Percentiles rank a stretch among this genome's conserved stretches.
Conservation (phyloP, 2,797 vertebrate species). For the Hozukius guyotensis region DNA sequence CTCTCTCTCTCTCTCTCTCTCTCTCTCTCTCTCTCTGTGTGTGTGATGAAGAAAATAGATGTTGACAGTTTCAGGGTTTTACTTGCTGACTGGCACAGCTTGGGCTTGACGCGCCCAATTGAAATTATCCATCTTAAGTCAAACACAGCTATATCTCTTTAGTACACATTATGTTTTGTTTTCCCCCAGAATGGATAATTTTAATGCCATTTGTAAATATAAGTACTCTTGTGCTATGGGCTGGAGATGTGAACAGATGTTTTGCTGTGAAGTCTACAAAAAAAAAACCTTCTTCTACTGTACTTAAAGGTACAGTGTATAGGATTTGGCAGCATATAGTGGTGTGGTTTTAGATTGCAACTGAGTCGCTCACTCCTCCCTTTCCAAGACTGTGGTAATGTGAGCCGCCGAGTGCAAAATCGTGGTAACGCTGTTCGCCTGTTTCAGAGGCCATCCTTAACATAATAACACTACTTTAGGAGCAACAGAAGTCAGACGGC, state of each 20-base stretch:
- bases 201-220: neutral
- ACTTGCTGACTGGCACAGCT: constrained; percentile 49
- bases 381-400: too few species aligned
- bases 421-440: too few species aligned
- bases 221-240: neutral
- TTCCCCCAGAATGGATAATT: neutral
- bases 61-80: constrained; percentile 60
- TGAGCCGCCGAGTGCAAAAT: too few species aligned
- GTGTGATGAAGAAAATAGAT: constrained; percentile 58
- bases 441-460: too few species aligned
- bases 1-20: neutral
- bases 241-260: neutral
- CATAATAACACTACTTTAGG: too few species aligned
- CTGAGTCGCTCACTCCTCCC: too few species aligned
- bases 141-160: constrained; percentile 14
- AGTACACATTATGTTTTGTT: neutral
- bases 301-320: neutral
- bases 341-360: too few species aligned
- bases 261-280: neutral
- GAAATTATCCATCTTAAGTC: constrained; percentile 30
- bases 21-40: neutral
- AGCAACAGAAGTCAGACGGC: too few species aligned
- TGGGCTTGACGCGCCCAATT: constrained; percentile 8
- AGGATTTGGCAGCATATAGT: too few species aligned
- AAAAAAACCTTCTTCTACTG: neutral